Evolutionary conservation across 1,140 invertebrate species (phyloP).

Genomic region (Zaprionus africanus): DNA sequence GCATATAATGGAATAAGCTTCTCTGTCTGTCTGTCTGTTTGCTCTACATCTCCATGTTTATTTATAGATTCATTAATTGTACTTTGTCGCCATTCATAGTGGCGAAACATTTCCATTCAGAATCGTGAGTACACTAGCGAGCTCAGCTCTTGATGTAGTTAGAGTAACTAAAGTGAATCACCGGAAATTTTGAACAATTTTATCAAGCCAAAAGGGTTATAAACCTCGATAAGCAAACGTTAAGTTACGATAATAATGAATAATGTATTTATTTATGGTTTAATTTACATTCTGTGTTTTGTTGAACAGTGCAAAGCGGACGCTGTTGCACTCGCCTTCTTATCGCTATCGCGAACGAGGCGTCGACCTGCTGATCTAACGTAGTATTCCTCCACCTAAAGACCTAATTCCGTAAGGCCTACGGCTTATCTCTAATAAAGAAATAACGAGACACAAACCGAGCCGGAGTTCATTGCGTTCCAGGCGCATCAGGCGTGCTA

Average conservation of each 20-base stretch:
- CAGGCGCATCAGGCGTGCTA: not conserved
- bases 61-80: slow-evolving; percentile 10
- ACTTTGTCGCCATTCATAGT: slow-evolving; percentile 2
- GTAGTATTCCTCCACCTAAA: slow-evolving; percentile 2
- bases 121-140: not conserved
- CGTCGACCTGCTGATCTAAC: not conserved
- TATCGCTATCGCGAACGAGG: slow-evolving; percentile 15
- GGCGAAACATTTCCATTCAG: not conserved
- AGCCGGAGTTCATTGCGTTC: slow-evolving; percentile 20
- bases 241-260: slow-evolving; percentile 1
- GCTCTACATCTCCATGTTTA: not conserved
- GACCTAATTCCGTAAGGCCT: slow-evolving; percentile 54
- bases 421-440: slow-evolving; percentile 32
- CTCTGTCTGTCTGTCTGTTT: not conserved
- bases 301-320: not conserved
- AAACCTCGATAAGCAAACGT: not conserved
- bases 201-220: not conserved
- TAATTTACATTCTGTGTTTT: not conserved
- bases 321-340: not conserved
- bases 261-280: not conserved
- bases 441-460: not conserved
- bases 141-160: not conserved
- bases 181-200: not conserved
- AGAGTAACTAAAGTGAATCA: not conserved
- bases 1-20: not conserved